phyloP scores from a whole-genome alignment of 1,140 invertebrate genomes.

The Goniozus legneri region DNA sequence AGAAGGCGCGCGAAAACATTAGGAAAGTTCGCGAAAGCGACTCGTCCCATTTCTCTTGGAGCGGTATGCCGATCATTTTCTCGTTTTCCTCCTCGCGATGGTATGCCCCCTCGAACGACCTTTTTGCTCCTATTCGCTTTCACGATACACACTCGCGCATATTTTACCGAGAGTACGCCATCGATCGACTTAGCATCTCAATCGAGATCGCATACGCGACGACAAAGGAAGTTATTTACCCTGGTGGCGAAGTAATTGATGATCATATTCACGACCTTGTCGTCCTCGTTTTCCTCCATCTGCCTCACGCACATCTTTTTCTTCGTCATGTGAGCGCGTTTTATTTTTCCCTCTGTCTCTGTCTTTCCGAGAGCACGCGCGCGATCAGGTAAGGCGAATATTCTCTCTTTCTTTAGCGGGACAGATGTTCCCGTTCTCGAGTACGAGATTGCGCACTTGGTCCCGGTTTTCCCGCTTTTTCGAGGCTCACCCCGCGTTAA shows the following conservation, averaged over 20 bases:
- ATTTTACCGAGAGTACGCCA: not conserved
- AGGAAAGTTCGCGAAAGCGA: slow-evolving; percentile 1
- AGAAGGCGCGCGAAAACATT: no score
- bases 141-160: no score
- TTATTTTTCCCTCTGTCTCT: no score
- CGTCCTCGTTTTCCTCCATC: slow-evolving; percentile 40
- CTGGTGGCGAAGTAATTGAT: slow-evolving; percentile 46
- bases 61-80: not conserved
- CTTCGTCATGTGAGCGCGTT: slow-evolving; percentile 15
- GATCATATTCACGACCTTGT: slow-evolving; percentile 45
- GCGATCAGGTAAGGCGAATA: no score
- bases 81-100: not conserved
- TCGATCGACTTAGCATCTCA: not conserved
- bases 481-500: no score
- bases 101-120: no score
- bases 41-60: not conserved
- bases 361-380: no score
- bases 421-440: no score
- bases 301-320: slow-evolving; percentile 37
- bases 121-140: no score
- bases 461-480: no score
- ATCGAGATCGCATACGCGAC: not conserved
- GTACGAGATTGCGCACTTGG: no score
- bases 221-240: slow-evolving; percentile 47
- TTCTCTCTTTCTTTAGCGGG: no score